Base-by-base conservation (phyloP, 2,888 invertebrate species). In the Hipparchia sbordonii region DNA sequence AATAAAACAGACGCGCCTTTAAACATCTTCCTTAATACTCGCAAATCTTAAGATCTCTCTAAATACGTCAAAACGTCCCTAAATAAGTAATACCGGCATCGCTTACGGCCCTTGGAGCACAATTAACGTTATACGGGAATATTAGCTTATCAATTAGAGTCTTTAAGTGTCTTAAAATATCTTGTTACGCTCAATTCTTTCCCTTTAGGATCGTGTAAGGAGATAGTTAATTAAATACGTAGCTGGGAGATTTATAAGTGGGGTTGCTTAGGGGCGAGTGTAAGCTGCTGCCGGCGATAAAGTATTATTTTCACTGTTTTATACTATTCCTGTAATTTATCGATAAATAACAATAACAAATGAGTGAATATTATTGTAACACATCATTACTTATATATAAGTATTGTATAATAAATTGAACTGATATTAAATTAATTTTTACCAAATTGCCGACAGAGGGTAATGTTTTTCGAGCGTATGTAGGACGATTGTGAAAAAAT, bases 111-210 rank as follows among this genome's bases (percentile, higher is more conserved):
- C 91, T 89, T 87, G 78, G 87, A 86, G 91, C 85, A 89, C 91
- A 92, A 92, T 92, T 92, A 92, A 92, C 89, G 89, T 89, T 89
- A 89, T 89, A 85, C 87, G 87, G 84, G 90, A 88, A 90, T 91
- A 92, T 92, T 92, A 92, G 91, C 91, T 92, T 91, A 91, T 89
- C 91, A 92, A 92, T 92, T 92, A 92, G 87, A 86, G 85, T 87
- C 87, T 92, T 90, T 90, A 91, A 91, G 87, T 89, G 84, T 85
- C 87, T 88, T 84, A 86, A 87, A 88, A 89, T 87, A 86, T 89
- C 86, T 80, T 82, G 88, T 88, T 88, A 80, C 87, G 79, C 85
- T 84, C 85, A 84, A 88, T 89, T 87, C 87, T 88, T 88, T 87
- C 85, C 84, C 80, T 81, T 74, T 71, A 73, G 61, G 70, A 66